Percentiles rank a stretch among this genome's conserved stretches.
Conservation (phyloP, 2,113 vertebrate species). For the Carassius gibelio region DNA sequence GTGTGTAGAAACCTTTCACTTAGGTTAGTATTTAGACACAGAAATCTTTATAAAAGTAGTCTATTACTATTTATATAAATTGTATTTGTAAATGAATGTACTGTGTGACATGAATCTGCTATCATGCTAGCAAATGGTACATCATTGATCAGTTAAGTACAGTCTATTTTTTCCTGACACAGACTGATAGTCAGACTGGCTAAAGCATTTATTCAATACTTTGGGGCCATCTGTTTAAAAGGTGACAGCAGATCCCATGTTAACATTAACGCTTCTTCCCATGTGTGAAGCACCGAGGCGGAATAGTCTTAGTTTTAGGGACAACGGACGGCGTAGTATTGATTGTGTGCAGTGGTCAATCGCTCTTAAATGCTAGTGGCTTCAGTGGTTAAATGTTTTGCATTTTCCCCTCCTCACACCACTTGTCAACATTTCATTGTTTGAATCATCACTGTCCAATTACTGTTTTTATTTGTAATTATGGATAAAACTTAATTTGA, state of each 20-base stretch:
- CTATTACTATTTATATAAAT: background rate
- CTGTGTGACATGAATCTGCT: background rate
- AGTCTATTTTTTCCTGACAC: background rate
- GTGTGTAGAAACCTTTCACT: background rate
- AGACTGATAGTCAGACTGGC: slow-evolving; percentile 6
- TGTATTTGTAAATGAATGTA: background rate
- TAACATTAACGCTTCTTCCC: background rate
- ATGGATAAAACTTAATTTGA: background rate
- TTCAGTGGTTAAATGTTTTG: slow-evolving; percentile 11
- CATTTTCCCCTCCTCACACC: background rate
- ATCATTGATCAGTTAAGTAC: background rate
- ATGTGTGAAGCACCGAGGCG: background rate
- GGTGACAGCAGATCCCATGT: slow-evolving; percentile 12
- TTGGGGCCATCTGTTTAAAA: slow-evolving; percentile 36
- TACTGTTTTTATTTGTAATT: background rate
- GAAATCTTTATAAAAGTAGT: background rate
- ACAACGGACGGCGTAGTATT: background rate
- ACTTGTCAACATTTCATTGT: background rate
- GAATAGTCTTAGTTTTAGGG: slow-evolving; percentile 11
- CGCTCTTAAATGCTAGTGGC: background rate
- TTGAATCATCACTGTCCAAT: background rate
- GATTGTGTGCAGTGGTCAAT: slow-evolving; percentile 22
- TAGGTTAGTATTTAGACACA: background rate
- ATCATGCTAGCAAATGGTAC: background rate
- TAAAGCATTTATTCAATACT: slow-evolving; percentile 11